phyloP scores from a whole-genome alignment of 2,113 vertebrate species.

The Halcyon malimbica region DNA sequence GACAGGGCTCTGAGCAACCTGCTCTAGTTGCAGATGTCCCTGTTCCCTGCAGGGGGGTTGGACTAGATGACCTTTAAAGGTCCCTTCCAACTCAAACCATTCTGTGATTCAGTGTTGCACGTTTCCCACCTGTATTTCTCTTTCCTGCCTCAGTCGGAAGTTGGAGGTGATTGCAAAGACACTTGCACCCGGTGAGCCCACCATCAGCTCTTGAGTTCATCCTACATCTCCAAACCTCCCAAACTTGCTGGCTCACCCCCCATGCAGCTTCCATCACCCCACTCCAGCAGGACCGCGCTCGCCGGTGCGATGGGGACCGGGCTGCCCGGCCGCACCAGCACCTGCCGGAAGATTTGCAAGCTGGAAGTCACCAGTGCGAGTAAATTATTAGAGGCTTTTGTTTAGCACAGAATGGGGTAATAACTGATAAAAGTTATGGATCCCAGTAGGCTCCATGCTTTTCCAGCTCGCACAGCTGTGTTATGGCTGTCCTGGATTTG shows the following conservation, averaged over 20 bases:
- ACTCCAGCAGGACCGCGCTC: rapidly evolving
- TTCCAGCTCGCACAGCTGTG: slow-evolving; percentile 72
- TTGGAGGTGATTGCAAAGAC: rapidly evolving
- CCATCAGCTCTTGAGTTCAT: neutral
- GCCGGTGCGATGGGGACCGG: rapidly evolving
- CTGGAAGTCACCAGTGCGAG: neutral
- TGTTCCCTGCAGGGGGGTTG: neutral
- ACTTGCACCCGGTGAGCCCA: rapidly evolving
- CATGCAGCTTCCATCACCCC: neutral
- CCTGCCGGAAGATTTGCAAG: slow-evolving; percentile 27
- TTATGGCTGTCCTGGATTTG: slow-evolving; percentile 68
- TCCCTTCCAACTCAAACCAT: neutral
- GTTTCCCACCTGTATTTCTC: neutral
- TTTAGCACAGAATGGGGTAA: slow-evolving; percentile 66
- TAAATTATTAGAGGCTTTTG: slow-evolving; percentile 67
- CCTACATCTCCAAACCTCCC: neutral
- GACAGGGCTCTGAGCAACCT: neutral
- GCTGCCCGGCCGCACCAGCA: neutral
- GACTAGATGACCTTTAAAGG: neutral
- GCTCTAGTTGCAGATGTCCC: neutral
- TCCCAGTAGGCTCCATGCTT: slow-evolving; percentile 55
- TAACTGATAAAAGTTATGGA: slow-evolving; percentile 70
- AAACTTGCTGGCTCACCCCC: neutral
- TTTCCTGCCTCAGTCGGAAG: neutral
- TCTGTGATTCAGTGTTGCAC: neutral